Evolutionary conservation across 2,888 invertebrate species (phyloP).

Genomic region (Lycophotia porphyrea): DNA sequence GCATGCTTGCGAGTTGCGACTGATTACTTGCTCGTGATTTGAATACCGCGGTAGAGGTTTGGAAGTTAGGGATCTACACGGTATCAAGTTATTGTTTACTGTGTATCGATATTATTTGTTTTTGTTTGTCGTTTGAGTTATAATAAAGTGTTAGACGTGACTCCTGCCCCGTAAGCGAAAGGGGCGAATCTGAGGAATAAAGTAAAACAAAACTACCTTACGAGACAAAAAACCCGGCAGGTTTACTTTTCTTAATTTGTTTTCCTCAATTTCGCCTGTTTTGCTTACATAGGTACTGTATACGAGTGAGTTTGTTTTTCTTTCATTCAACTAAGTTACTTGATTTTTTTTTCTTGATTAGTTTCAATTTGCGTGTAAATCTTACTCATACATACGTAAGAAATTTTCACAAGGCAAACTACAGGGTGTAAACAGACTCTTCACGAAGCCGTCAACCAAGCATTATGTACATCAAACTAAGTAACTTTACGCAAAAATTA

Average conservation of each 20-base stretch:
- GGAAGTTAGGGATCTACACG: background rate
- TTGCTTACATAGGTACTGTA: background rate
- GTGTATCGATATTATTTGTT: background rate
- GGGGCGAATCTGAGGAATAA: background rate
- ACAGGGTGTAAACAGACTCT: too few relatives aligned
- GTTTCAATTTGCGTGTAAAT: background rate
- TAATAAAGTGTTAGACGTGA: background rate
- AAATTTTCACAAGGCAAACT: background rate
- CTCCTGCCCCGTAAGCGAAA: background rate
- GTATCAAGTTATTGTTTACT: background rate
- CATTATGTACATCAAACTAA: too few relatives aligned
- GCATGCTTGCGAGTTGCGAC: slow-evolving; percentile 53
- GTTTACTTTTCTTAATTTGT: slow-evolving; percentile 8
- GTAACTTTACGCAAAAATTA: too few relatives aligned
- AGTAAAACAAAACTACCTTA: slow-evolving; percentile 5
- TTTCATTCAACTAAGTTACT: background rate
- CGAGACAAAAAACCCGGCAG: background rate
- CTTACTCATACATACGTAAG: background rate
- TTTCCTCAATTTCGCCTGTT: slow-evolving; percentile 5
- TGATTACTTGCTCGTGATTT: slow-evolving; percentile 57
- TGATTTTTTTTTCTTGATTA: background rate
- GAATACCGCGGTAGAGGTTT: slow-evolving; percentile 4
- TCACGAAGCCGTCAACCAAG: too few relatives aligned
- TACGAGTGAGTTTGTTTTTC: background rate
- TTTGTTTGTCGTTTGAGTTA: background rate